A percentile compares a stretch with the other conserved stretches of the same genome.
These are phyloP conservation scores for Meandrusa payeni DNA, from an alignment of 2,888 invertebrate genomes.

Conservation along the genomic window DNA sequence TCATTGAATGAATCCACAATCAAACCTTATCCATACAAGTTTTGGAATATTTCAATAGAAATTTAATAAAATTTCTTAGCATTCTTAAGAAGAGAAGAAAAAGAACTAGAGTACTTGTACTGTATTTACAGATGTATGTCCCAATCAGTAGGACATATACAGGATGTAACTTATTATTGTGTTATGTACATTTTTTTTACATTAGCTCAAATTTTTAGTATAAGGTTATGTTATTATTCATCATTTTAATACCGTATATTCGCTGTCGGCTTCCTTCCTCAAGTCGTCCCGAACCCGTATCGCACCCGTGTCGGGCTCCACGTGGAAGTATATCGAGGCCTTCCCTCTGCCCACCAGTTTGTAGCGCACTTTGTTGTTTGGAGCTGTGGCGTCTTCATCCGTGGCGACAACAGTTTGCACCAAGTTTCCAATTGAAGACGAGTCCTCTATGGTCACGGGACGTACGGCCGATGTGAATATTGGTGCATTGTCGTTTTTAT, in stretches of 20 bases:
- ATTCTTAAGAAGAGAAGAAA: too few species aligned
- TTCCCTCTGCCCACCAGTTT: slow-evolving; percentile 91
- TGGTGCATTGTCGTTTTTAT: slow-evolving; percentile 93
- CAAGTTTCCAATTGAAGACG: slow-evolving; percentile 89
- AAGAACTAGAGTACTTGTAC: too few species aligned
- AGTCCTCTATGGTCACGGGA: slow-evolving; percentile 91
- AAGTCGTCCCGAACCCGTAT: slow-evolving; percentile 91
- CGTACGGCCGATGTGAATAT: slow-evolving; percentile 91
- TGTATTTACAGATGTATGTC: too few species aligned
- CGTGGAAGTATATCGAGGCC: slow-evolving; percentile 91
- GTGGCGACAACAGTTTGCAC: slow-evolving; percentile 89
- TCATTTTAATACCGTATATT: slow-evolving; percentile 95
- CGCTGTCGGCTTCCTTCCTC: slow-evolving; percentile 91
- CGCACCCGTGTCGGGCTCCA: slow-evolving; percentile 91
- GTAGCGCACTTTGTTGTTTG: slow-evolving; percentile 90
- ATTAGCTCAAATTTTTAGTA: too few species aligned
- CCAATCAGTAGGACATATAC: too few species aligned
- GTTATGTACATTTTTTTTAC: too few species aligned
- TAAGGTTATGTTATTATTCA: too few species aligned
- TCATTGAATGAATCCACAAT: too few species aligned
- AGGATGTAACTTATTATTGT: too few species aligned
- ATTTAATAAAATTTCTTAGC: too few species aligned
- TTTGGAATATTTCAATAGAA: too few species aligned
- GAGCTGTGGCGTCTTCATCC: slow-evolving; percentile 92
- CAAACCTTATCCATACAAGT: too few species aligned